Evolutionary conservation across 1,140 invertebrate genomes (phyloP).

Genomic region (Steinernema khuongi): DNA sequence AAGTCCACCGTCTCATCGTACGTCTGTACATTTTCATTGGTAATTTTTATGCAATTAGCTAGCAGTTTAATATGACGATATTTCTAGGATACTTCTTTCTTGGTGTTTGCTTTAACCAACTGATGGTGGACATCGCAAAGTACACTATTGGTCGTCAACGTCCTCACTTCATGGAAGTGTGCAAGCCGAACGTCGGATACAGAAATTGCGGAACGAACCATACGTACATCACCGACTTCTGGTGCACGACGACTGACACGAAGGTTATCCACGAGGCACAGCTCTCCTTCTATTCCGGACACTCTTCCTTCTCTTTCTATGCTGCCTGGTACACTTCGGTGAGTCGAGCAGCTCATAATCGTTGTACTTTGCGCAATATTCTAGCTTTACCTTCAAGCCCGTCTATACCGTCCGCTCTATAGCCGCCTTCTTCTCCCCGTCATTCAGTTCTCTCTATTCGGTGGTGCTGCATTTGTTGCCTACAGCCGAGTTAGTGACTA

Average conservation of each 20-base stretch:
- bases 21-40: conserved; percentile 54
- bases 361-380: conserved; percentile 25
- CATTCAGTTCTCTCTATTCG: conserved; percentile 54
- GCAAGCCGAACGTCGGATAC: conserved; percentile 61
- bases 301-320: conserved; percentile 56
- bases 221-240: conserved; percentile 60
- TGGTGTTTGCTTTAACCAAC: conserved; percentile 57
- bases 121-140: conserved; percentile 69
- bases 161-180: conserved; percentile 77
- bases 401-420: conserved; percentile 51
- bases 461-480: conserved; percentile 50
- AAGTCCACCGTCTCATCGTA: conserved; percentile 49
- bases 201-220: conserved; percentile 15
- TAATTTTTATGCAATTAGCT: conserved; percentile 25
- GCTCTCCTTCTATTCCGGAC: conserved; percentile 57
- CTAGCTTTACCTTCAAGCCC: conserved; percentile 57
- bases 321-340: conserved; percentile 54
- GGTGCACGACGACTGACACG: conserved; percentile 56
- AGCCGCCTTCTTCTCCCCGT: conserved; percentile 50
- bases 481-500: conserved; percentile 70
- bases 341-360: conserved; percentile 27
- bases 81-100: conserved; percentile 56
- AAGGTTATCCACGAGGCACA: conserved; percentile 48
- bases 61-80: conserved; percentile 15
- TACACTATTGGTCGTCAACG: conserved; percentile 81